phyloP scores from a whole-genome alignment of 2,113 vertebrate species.

The Miniopterus natalensis region DNA sequence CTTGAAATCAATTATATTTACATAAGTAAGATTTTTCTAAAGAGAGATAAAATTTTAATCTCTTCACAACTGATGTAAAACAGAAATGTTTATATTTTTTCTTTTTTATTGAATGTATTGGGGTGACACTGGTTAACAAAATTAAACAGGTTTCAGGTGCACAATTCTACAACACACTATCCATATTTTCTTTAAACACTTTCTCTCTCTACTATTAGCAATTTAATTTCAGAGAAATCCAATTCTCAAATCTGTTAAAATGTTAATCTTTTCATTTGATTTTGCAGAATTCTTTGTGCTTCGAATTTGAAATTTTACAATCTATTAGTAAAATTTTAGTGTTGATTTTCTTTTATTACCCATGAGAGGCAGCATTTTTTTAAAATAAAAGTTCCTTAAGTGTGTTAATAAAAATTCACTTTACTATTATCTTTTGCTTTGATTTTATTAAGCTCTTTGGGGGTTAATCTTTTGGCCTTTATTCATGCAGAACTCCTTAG shows the following conservation, averaged over 20 bases:
- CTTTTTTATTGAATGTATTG: neutral
- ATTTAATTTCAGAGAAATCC: neutral
- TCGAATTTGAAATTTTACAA: constrained; percentile 44
- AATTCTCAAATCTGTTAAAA: constrained; percentile 18
- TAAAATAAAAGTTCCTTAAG: neutral
- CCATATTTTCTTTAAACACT: neutral
- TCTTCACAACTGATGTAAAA: constrained; percentile 32
- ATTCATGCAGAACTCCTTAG: neutral
- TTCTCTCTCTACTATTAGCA: constrained; percentile 15
- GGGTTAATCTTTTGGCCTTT: constrained; percentile 46
- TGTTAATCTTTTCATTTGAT: neutral
- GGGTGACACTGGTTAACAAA: neutral
- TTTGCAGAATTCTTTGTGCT: constrained; percentile 22
- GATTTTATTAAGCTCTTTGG: neutral
- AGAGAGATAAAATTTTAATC: neutral
- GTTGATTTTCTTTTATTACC: constrained; percentile 3
- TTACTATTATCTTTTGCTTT: neutral
- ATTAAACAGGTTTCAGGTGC: neutral
- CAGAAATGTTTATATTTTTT: constrained; percentile 24
- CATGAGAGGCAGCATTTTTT: neutral
- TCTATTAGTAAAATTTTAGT: neutral
- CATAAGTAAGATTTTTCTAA: neutral
- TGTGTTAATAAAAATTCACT: constrained; percentile 46
- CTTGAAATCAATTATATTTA: neutral
- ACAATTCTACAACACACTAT: neutral